Conservation (phyloP, 2,797 vertebrate genomes). For the Carduelis carduelis region DNA sequence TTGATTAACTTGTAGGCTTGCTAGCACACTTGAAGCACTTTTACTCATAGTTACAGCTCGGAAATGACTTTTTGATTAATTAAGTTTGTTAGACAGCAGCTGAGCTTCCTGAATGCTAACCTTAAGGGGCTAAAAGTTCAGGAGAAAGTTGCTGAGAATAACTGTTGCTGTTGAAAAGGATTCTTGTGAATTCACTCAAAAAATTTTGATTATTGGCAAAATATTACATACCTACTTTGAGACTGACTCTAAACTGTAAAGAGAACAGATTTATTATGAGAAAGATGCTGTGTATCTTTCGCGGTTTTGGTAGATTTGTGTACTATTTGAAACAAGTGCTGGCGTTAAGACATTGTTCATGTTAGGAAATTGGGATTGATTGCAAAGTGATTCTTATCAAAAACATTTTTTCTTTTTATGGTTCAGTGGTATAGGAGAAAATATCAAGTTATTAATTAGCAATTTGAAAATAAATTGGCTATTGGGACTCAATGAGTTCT, state of each 20-base stretch:
- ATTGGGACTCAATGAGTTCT: not conserved
- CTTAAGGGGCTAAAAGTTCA: constrained; percentile 85
- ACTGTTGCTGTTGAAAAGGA: constrained; percentile 75
- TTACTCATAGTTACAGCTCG: constrained; percentile 88
- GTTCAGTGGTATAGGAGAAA: not conserved
- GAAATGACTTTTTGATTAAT: constrained; percentile 97
- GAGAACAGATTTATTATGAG: not conserved
- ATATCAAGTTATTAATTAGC: not conserved
- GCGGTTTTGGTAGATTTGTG: not conserved
- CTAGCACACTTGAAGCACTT: constrained; percentile 91
- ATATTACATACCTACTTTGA: constrained; percentile 56
- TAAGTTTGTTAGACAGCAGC: constrained; percentile 93
- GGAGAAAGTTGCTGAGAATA: constrained; percentile 77
- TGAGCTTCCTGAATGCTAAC: constrained; percentile 91
- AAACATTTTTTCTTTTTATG: not conserved
- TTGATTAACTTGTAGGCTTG: constrained; percentile 97
- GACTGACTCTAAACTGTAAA: constrained; percentile 44
- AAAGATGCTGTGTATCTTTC: constrained; percentile 26
- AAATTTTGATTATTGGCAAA: constrained; percentile 71
- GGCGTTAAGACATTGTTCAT: not conserved
- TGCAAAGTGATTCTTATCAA: not conserved
- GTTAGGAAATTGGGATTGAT: not conserved
- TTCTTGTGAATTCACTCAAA: constrained; percentile 65
- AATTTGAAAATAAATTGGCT: not conserved
- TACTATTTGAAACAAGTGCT: not conserved